Evolutionary conservation across 2,113 vertebrate species (phyloP).

Genomic region (Pygoscelis antarcticus): DNA sequence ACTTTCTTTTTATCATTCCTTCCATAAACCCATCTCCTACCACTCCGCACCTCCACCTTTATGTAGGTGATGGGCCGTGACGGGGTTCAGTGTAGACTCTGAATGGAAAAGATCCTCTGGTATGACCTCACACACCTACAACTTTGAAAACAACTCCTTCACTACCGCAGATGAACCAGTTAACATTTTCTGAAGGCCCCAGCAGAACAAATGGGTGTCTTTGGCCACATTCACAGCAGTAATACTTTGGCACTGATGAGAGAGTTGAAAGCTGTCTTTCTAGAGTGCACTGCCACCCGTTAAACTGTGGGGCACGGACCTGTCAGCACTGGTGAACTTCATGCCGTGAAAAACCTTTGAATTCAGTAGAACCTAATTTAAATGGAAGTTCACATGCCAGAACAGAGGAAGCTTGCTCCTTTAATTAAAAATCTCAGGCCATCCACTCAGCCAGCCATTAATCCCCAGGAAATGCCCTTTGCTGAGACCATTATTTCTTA

Average conservation of each 20-base stretch:
- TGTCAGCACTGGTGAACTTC: background rate
- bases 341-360: background rate
- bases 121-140: background rate
- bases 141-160: background rate
- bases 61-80: background rate
- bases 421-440: constrained; percentile 51
- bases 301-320: background rate
- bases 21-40: background rate
- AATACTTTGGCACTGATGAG: background rate
- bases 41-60: background rate
- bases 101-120: background rate
- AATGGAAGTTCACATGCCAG: constrained; percentile 7
- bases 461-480: constrained; percentile 8
- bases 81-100: background rate
- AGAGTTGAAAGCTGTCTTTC: background rate
- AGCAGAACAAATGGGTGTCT: background rate
- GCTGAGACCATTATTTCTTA: constrained; percentile 35
- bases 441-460: constrained; percentile 7
- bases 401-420: constrained; percentile 24
- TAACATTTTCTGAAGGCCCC: background rate
- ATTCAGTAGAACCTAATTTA: constrained; percentile 19
- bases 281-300: background rate
- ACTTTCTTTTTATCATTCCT: background rate
- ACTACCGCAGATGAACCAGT: background rate
- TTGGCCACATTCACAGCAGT: background rate